Conservation (phyloP, 53 echinoderm and acorn worm genomes). For the Luidia sarsii region DNA sequence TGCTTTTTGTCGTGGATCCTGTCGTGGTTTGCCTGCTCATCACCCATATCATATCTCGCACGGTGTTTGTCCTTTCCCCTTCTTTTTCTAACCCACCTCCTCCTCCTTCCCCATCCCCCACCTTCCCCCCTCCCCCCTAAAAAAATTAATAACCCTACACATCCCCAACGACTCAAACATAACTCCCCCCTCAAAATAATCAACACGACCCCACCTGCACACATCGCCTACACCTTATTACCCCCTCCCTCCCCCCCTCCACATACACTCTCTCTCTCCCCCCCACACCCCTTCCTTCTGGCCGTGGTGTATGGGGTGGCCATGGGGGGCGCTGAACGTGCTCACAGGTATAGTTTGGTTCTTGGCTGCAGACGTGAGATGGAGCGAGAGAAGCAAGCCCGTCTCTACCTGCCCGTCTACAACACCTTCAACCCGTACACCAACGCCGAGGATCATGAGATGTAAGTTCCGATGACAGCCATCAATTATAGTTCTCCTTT, state of each 20-base stretch:
- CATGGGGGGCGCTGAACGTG: conserved; percentile 3
- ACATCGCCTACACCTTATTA: too few relatives aligned
- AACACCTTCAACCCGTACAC: conserved; percentile 89
- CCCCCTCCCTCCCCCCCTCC: not conserved
- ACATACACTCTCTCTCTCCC: too few relatives aligned
- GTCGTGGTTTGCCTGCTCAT: conserved; percentile 10
- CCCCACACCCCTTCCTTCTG: too few relatives aligned
- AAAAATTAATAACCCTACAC: too few relatives aligned
- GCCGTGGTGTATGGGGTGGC: too few relatives aligned
- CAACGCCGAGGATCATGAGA: conserved; percentile 73
- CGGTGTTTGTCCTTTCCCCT: conserved; percentile 38
- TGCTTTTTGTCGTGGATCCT: not conserved
- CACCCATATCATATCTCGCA: conserved; percentile 48
- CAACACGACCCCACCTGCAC: too few relatives aligned
- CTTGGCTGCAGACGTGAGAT: conserved; percentile 77
- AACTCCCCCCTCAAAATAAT: too few relatives aligned
- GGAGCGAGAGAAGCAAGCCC: conserved; percentile 82
- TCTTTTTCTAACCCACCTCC: not conserved
- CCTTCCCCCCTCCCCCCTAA: not conserved
- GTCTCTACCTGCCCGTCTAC: conserved; percentile 91
- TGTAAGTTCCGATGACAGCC: too few relatives aligned
- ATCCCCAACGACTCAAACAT: too few relatives aligned
- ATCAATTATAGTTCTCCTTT: too few relatives aligned
- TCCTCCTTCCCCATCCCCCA: not conserved
- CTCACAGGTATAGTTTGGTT: conserved; percentile 61